Base-by-base conservation (phyloP, 2,888 invertebrate species). In the Heliconius sara region DNA sequence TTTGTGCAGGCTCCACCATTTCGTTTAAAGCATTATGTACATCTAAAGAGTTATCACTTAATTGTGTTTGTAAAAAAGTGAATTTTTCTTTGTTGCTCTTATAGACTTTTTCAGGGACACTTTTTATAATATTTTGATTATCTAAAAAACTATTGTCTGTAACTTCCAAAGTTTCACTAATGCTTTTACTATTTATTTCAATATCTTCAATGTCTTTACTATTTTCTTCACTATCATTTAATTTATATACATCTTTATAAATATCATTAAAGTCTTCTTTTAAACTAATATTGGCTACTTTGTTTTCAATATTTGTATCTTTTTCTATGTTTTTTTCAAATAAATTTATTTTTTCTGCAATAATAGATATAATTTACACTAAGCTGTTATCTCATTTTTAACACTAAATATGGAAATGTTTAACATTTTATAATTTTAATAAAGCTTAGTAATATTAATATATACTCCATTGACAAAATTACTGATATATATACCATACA, bases 291-390 rank as follows among this genome's bases (percentile, higher is more conserved):
- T 88, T 92, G 82, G 87, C 87, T 86, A 93, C 85, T 91, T 92
- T 94, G 84, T 87, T 87, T 84, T 90, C 90, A 84, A 91, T 85
- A 85, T 84, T 89, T 76, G 85, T 84, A 82, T 92, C 91, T 91
- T 89, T 91, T 85, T 92, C 92, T 85, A 89, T 86, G 86, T 91
- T 91, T 83, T 91, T 94, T 86, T 95, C 95, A 87, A 95, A 95
- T 91, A 95, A 91, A 85, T 86, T 95, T 93, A 95, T 95, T 95
- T 93, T 95, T 82, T 95, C 95, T 95, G 91, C 76, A 92, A 91
- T 81, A 84, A 80, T 77, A 78, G 78, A 65, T 63, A 22, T 43
- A 63, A 30, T 57, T 57, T 34, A 5, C 34, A 30, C 4, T 73
- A 34, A 34, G 30, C 30, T 57, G 25, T 27, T 30, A 12, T 27